These are phyloP conservation scores for Donacobius atricapilla DNA, from an alignment of 2,113 vertebrate genomes.

Conservation along the genomic window DNA sequence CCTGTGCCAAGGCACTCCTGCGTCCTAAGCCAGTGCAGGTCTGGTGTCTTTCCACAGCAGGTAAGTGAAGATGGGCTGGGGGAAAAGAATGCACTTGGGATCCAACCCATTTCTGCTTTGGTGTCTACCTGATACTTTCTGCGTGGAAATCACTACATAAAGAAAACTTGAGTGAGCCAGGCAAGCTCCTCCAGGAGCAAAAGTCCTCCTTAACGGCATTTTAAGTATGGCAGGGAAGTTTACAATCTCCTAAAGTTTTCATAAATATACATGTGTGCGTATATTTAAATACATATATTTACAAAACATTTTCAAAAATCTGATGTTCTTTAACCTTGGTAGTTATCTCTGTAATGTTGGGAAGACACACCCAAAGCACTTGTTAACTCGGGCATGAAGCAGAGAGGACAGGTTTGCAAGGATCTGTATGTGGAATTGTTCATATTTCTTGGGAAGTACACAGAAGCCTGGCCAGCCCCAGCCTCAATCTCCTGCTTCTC, in stretches of 20 bases:
- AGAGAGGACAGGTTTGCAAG: not conserved
- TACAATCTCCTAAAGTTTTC: not conserved
- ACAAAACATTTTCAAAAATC: not conserved
- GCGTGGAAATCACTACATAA: not conserved
- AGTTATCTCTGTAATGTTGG: not conserved
- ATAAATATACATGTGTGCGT: not conserved
- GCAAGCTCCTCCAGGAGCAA: not conserved
- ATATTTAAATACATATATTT: not conserved
- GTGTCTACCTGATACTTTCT: not conserved
- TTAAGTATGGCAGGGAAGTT: not conserved
- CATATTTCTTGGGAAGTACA: fast-evolving
- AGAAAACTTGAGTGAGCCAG: not conserved
- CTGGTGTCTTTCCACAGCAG: not conserved
- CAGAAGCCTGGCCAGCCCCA: not conserved
- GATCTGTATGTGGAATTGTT: fast-evolving
- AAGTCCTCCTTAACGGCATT: not conserved
- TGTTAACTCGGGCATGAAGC: not conserved
- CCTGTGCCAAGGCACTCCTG: not conserved
- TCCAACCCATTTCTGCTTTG: not conserved
- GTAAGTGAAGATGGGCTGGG: not conserved
- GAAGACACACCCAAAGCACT: not conserved
- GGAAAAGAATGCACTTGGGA: not conserved
- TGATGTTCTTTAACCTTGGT: not conserved
- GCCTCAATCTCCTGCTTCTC: not conserved
- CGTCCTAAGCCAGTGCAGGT: not conserved